phyloP scores from a whole-genome alignment of 2,888 invertebrate genomes.

The Amphipyra berbera region DNA sequence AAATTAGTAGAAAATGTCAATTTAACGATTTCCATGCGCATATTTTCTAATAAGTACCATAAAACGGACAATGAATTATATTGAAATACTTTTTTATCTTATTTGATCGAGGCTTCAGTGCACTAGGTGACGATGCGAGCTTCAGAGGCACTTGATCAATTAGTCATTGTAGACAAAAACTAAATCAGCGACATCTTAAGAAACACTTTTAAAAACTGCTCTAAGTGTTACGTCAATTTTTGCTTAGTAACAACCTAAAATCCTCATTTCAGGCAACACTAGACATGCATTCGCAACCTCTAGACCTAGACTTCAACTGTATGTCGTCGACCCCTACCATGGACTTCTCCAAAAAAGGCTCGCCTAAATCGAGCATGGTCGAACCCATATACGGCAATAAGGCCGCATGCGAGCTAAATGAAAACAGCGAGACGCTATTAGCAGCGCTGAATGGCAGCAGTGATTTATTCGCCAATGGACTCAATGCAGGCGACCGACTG shows the following conservation, averaged over 20 bases:
- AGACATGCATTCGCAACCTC: slow-evolving; percentile 85
- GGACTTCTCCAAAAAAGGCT: slow-evolving; percentile 84
- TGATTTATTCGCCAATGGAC: slow-evolving; percentile 85
- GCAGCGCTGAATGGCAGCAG: slow-evolving; percentile 81
- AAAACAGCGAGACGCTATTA: slow-evolving; percentile 80
- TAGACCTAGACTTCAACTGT: slow-evolving; percentile 87
- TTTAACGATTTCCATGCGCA: slow-evolving; percentile 10
- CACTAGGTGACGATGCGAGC: too few species aligned
- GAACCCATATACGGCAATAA: slow-evolving; percentile 88
- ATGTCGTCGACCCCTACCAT: slow-evolving; percentile 84
- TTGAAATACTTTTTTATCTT: too few species aligned
- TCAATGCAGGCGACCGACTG: slow-evolving; percentile 77
- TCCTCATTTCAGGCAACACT: slow-evolving; percentile 73
- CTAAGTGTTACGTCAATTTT: too few species aligned
- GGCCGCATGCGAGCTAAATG: slow-evolving; percentile 82
- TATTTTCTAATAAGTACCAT: neutral
- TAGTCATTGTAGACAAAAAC: too few species aligned
- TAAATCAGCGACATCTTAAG: neutral
- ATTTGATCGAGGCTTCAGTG: too few species aligned
- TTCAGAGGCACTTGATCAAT: too few species aligned
- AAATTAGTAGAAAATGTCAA: slow-evolving; percentile 29
- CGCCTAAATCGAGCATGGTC: slow-evolving; percentile 81
- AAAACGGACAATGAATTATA: slow-evolving; percentile 1
- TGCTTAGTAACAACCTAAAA: slow-evolving; percentile 3
- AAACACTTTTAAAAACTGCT: neutral